These are phyloP conservation scores for Drosophila sordidula DNA, from an alignment of 2,888 invertebrate species.

Conservation along the genomic window DNA sequence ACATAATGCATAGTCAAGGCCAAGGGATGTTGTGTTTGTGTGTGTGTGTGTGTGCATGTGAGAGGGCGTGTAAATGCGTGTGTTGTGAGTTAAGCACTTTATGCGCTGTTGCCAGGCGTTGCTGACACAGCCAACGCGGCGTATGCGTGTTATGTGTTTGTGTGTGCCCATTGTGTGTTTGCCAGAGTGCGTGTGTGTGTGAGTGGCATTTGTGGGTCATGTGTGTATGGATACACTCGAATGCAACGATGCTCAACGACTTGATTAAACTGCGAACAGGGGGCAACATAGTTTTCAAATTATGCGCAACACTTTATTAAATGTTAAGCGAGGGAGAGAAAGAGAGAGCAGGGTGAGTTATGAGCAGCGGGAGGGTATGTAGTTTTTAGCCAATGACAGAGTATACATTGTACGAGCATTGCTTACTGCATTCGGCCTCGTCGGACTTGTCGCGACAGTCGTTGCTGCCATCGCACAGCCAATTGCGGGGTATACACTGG, in stretches of 20 bases:
- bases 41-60: slow-evolving; percentile 26
- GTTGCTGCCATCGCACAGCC: slow-evolving; percentile 89
- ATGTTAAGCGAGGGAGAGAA: slow-evolving; percentile 30
- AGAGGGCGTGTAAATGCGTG: slow-evolving; percentile 29
- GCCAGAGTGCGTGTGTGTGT: slow-evolving; percentile 2
- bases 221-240: slow-evolving; percentile 46
- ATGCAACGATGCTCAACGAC: slow-evolving; percentile 59
- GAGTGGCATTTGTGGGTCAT: neutral
- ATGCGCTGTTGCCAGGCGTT: slow-evolving; percentile 57
- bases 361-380: slow-evolving; percentile 27
- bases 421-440: slow-evolving; percentile 89
- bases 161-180: slow-evolving; percentile 9
- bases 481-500: slow-evolving; percentile 88
- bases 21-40: slow-evolving; percentile 27
- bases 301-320: slow-evolving; percentile 72
- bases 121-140: slow-evolving; percentile 47
- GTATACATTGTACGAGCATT: neutral
- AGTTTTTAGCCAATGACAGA: neutral
- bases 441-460: slow-evolving; percentile 90
- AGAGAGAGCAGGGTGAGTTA: slow-evolving; percentile 11
- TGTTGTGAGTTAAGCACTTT: slow-evolving; percentile 64
- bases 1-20: slow-evolving; percentile 57
- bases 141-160: slow-evolving; percentile 56
- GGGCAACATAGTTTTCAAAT: slow-evolving; percentile 56
- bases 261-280: slow-evolving; percentile 62